A percentile compares a stretch with the other conserved stretches of the same genome.
phyloP scores from a whole-genome alignment of 2,888 invertebrate genomes.

The Synanthedon formicaeformis region DNA sequence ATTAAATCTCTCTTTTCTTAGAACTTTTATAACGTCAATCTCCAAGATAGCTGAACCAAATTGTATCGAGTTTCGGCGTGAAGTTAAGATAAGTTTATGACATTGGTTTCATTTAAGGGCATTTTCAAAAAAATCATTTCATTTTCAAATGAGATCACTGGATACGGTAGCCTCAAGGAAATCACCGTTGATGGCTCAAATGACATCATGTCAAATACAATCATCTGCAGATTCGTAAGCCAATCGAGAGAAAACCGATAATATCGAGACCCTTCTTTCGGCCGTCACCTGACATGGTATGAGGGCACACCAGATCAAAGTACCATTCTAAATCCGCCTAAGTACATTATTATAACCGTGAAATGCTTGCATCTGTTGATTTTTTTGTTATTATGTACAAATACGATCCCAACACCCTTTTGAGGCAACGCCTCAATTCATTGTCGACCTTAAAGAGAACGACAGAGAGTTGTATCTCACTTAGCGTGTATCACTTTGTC shows the following conservation, averaged over 20 bases:
- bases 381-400: conserved; percentile 66
- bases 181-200: not conserved
- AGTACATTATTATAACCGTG: conserved; percentile 68
- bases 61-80: no score
- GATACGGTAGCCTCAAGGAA: not conserved
- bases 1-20: no score
- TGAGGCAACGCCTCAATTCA: no score
- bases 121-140: no score
- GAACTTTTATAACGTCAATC: no score
- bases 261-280: conserved; percentile 12
- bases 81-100: no score
- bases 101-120: no score
- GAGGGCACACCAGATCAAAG: conserved; percentile 47
- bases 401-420: conserved; percentile 52
- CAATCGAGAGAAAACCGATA: conserved; percentile 29
- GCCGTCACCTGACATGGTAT: conserved; percentile 3
- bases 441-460: no score
- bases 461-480: no score
- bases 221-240: conserved; percentile 21
- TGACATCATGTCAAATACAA: not conserved
- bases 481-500: no score
- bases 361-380: conserved; percentile 68
- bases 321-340: conserved; percentile 56
- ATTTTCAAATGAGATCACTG: no score
- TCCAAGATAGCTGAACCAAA: no score